Percentiles rank a stretch among this genome's conserved stretches.
phyloP scores from a whole-genome alignment of 2,113 vertebrate species.

The Lota lota region DNA sequence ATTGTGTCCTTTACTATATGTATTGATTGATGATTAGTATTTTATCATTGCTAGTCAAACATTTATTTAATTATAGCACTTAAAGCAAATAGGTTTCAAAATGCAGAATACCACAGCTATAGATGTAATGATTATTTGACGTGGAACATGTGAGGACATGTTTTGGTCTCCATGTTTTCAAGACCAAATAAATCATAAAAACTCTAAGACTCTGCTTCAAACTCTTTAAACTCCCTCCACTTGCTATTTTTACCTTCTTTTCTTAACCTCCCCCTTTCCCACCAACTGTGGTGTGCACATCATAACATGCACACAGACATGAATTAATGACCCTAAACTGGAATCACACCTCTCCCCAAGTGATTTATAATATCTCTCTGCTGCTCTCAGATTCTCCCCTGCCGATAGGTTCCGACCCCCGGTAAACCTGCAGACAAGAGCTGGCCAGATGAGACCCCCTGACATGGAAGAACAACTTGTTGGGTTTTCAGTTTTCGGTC shows the following conservation, averaged over 20 bases:
- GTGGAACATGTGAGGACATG: conserved; percentile 1
- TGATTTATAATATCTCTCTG: conserved; percentile 6
- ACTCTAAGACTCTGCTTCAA: too few relatives aligned
- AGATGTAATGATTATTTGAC: neutral
- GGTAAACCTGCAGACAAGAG: conserved; percentile 2
- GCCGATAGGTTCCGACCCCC: neutral
- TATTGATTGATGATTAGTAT: neutral
- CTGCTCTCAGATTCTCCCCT: conserved; percentile 8
- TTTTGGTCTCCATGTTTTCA: neutral
- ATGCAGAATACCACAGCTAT: neutral
- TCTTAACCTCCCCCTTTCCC: neutral
- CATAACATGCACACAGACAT: conserved; percentile 1
- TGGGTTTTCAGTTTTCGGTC: conserved; percentile 44
- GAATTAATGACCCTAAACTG: conserved; percentile 1
- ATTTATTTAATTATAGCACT: neutral
- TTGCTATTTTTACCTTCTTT: neutral
- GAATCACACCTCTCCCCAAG: conserved; percentile 16
- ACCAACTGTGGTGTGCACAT: neutral
- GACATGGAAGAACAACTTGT: conserved; percentile 23
- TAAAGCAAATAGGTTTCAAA: neutral
- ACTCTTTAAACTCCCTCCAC: neutral
- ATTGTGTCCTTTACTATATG: neutral
- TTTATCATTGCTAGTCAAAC: neutral
- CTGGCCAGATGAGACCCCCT: conserved; percentile 12
- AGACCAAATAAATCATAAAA: neutral